Evolutionary conservation across 2,113 vertebrate species (phyloP).

Genomic region (Melanostigma gelatinosum): DNA sequence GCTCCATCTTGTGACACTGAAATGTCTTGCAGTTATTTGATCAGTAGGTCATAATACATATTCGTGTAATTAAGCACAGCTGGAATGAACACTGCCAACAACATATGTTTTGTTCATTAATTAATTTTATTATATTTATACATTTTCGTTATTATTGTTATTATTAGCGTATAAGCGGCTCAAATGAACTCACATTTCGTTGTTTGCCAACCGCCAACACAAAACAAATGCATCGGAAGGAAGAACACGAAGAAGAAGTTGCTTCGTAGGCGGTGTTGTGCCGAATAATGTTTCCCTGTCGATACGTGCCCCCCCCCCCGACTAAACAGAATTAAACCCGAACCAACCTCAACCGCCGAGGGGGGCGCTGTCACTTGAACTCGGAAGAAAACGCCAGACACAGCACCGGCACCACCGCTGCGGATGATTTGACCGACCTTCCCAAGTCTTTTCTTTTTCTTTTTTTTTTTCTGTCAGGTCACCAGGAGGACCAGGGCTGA

Average conservation of each 20-base stretch:
- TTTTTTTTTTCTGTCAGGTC: neutral
- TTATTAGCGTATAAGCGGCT: neutral
- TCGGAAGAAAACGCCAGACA: neutral
- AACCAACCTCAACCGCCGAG: neutral
- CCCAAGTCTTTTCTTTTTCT: too few species aligned
- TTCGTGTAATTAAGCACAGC: neutral
- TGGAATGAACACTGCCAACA: neutral
- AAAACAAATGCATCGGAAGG: neutral
- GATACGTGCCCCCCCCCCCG: neutral
- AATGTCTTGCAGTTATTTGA: neutral
- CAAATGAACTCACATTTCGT: neutral
- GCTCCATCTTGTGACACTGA: slow-evolving; percentile 57
- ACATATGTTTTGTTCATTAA: neutral
- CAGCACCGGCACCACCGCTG: neutral
- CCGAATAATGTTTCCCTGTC: neutral
- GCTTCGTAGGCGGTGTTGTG: neutral
- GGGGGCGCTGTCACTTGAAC: neutral
- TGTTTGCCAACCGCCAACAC: neutral
- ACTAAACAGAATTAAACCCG: too few species aligned
- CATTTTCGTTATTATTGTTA: neutral
- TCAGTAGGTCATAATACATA: neutral
- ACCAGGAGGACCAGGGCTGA: neutral
- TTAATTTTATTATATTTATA: neutral
- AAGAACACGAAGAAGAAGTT: neutral
- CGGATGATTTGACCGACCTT: neutral